Conservation (phyloP, 2,888 invertebrate species). For the Bombylius discolor region DNA sequence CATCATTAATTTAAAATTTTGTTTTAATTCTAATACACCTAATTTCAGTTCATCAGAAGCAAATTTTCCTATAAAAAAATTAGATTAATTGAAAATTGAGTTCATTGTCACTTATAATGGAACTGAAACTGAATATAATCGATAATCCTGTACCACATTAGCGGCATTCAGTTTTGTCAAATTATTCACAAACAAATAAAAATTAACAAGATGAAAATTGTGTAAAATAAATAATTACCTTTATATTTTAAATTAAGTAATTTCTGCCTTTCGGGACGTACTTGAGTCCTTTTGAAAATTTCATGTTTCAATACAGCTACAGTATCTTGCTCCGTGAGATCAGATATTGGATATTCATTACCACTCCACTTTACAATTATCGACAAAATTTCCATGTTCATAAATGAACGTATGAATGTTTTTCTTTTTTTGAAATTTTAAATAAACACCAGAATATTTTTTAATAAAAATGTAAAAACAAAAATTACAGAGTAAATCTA, state of each 20-base stretch:
- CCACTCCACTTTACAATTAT: conserved; percentile 87
- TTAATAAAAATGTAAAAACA: too few species aligned
- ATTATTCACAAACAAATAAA: too few species aligned
- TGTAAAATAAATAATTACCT: conserved; percentile 43
- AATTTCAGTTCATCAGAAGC: conserved; percentile 67
- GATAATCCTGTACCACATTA: too few species aligned
- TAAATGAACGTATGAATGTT: too few species aligned
- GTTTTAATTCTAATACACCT: conserved; percentile 65
- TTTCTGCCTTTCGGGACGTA: conserved; percentile 86
- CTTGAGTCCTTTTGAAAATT: conserved; percentile 78
- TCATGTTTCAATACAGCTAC: conserved; percentile 67
- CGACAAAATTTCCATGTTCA: neutral
- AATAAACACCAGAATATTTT: too few species aligned
- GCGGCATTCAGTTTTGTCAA: too few species aligned
- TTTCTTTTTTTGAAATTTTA: too few species aligned
- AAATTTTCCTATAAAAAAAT: conserved; percentile 53
- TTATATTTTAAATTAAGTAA: conserved; percentile 82
- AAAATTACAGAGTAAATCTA: too few species aligned
- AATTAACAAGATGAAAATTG: too few species aligned
- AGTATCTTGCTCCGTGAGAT: conserved; percentile 63
- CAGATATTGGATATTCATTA: conserved; percentile 68
- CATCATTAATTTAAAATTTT: conserved; percentile 89
- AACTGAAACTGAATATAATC: too few species aligned
- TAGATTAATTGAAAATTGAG: too few species aligned
- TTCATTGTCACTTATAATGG: too few species aligned